Conservation (phyloP, 92 coral and sea anemone species). For the Parazoanthus darwini region DNA sequence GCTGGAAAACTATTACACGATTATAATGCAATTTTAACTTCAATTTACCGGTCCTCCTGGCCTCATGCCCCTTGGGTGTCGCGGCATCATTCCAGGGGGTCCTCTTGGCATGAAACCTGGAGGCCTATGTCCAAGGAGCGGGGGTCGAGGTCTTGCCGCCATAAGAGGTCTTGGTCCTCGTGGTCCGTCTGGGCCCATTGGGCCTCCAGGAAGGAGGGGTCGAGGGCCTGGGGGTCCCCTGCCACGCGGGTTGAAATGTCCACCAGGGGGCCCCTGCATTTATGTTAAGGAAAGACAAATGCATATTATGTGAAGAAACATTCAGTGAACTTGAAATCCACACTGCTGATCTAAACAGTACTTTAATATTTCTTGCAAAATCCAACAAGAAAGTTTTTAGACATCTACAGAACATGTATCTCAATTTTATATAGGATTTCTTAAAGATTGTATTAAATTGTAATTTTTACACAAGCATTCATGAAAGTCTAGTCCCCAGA, state of each 20-base stretch:
- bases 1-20: too few species aligned
- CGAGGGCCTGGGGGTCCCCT: conserved; percentile 33
- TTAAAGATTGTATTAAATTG: too few species aligned
- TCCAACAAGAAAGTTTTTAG: too few species aligned
- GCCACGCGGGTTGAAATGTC: conserved; percentile 10
- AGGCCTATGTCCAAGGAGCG: conserved; percentile 33
- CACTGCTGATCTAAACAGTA: too few species aligned
- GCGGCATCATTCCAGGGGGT: conserved; percentile 39
- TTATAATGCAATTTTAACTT: neutral
- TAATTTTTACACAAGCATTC: too few species aligned
- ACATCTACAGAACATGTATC: too few species aligned
- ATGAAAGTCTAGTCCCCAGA: too few species aligned
- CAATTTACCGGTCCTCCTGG: conserved; percentile 32
- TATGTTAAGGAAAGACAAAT: neutral
- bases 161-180: conserved; percentile 65
- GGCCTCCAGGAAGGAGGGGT: conserved; percentile 53
- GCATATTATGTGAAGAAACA: neutral
- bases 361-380: too few species aligned
- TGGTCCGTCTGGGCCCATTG: conserved; percentile 30
- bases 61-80: conserved; percentile 39
- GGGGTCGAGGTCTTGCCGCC: conserved; percentile 51
- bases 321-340: neutral
- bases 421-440: too few species aligned
- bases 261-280: conserved; percentile 17
- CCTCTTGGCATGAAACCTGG: conserved; percentile 30